Base-by-base conservation (phyloP, 2,113 vertebrate species). In the Misgurnus anguillicaudatus region DNA sequence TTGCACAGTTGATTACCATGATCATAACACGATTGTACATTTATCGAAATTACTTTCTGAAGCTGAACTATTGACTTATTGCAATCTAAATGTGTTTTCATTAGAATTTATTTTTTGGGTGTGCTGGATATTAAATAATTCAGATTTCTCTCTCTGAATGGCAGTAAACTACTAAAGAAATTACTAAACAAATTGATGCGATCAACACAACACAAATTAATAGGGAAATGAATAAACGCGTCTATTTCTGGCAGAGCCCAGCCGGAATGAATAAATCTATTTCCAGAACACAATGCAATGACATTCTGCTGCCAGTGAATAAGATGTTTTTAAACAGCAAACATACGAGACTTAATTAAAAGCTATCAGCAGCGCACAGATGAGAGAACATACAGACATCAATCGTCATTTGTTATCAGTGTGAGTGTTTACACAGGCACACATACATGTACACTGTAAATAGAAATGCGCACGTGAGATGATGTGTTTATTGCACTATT, bases 321-420 rank as follows among this genome's bases (percentile, higher is more conserved):
- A 82, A 51, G 78, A 76, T 61, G 63, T 55, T 82, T 47, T 61
- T 73, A 63, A 82, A 78, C 53, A 78, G 31, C 13, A 70, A 41
- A 77, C 62, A 75, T 62, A 41, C 53, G 80, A 16, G n/a, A 68
- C 82, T 80, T 86, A 88, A 92, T 89, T 91, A 91, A 90, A 89
- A 82, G 80, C 85, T 61, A 86, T 89, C 88, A 89, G 85, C 80
- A 83, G 84, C 39, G 87, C 86, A 89, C 87, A 86, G 80, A 85
- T 85, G 82, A 31, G 16, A 17, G 62, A 87, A 86, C 87, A 90
- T 6, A 87, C 80, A 90, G 86, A 82, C 85, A 83, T 79, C 10
- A 51, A 82, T 88, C 41, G 53, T 19, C 53, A 8, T 14, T 57
- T 41, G 45, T 57, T 47, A 75, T 81, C 79, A 57, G 55, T 76